These are phyloP conservation scores for Astreopora myriophthalma DNA, from an alignment of 64 coral and sea anemone genomes.

Conservation along the genomic window DNA sequence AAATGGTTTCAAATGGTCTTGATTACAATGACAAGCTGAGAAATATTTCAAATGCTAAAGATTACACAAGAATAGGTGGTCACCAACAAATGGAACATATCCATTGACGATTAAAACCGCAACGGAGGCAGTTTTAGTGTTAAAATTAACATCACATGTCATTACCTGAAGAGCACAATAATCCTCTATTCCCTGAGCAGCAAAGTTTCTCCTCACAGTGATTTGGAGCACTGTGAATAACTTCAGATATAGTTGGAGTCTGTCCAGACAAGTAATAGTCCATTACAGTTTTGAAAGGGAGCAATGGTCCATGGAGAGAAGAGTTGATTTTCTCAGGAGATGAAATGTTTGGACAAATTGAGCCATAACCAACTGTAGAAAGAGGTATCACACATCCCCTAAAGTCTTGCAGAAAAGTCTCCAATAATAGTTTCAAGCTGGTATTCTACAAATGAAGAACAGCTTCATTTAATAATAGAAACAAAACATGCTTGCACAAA, in stretches of 20 bases:
- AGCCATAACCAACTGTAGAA: neutral
- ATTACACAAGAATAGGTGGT: too few species aligned
- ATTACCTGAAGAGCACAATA: slow-evolving; percentile 72
- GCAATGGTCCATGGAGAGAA: slow-evolving; percentile 12
- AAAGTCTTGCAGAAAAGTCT: slow-evolving; percentile 46
- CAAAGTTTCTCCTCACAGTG: neutral
- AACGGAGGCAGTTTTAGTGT: too few species aligned
- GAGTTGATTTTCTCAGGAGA: neutral
- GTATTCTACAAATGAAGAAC: slow-evolving; percentile 35
- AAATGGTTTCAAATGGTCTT: too few species aligned
- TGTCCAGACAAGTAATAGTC: slow-evolving; percentile 41
- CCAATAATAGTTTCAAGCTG: slow-evolving; percentile 18
- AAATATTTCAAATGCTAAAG: too few species aligned
- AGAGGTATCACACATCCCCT: slow-evolving; percentile 68
- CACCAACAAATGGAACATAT: too few species aligned
- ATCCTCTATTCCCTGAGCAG: slow-evolving; percentile 20
- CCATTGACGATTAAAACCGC: too few species aligned
- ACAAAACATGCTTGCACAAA: neutral
- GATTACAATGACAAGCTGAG: too few species aligned
- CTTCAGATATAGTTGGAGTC: neutral
- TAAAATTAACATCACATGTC: neutral
- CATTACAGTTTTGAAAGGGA: slow-evolving; percentile 72
- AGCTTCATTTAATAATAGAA: neutral
- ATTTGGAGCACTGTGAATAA: neutral
- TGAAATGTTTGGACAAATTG: neutral